Base-by-base conservation (phyloP, 2,797 vertebrate genomes). In the Acanthiza pusilla region DNA sequence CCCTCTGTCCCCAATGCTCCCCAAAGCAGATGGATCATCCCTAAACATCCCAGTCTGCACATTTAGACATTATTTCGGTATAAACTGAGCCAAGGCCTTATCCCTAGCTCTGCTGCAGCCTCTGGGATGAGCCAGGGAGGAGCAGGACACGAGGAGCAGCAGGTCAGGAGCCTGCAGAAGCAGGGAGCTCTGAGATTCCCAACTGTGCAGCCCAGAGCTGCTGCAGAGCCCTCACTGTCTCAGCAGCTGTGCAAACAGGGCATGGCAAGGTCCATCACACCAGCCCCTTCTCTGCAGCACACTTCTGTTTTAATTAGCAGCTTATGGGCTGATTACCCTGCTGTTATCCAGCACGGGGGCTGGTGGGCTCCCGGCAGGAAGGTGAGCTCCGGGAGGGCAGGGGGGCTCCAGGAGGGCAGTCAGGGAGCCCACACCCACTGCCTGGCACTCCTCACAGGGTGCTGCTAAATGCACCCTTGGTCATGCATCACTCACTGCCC, bases 281-380 rank as follows among this genome's bases (percentile, higher is more conserved):
- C 40, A n/a, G 63, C 66, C 66, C 68, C 88, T 89, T 92, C 80
- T 92, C 83, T 79, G 81, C 75, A 54, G 55, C 13, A 30, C 16
- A n/a, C 66, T 80, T 73, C 20, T 9, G 58, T 92, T 89, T 93
- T 88, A 89, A 95, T 96, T 87, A 90, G 72, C 76, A 62, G 71
- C 53, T 92, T 20, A n/a, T 10, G 50, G 17, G 9, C 78, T 71
- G 79, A 90, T 68, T 51, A 57, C 25, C 55, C 63, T 25, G 3
- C 8, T 74, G 90, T 71, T 76, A 61, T 18, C 62, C 26, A 4
- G 76, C 9, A 2, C 40, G 4, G 11, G 8, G 65, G 65, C 32
- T 27, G 2, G 11, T 14, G 10, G 1, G 29, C n/a, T 72, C 32
- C 70, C 42, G 11, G 62, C 61, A n/a, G 80, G 53, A 32, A 16